phyloP scores from a whole-genome alignment of 2,888 invertebrate genomes.

The Rhamnusium bicolor region DNA sequence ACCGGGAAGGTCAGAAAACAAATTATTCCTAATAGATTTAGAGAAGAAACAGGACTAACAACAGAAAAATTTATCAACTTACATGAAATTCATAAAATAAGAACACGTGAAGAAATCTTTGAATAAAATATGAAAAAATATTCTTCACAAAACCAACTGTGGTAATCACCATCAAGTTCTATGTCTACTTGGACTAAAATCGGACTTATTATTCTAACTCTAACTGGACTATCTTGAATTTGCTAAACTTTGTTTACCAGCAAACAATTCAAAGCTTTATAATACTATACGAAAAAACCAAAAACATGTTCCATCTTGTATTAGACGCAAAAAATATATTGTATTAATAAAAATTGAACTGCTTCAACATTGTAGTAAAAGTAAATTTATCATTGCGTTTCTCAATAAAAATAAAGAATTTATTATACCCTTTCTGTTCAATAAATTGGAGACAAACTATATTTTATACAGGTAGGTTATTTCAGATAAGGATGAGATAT shows the following conservation, averaged over 20 bases:
- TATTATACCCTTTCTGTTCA: neutral
- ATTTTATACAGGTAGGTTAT: neutral
- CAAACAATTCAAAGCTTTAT: neutral
- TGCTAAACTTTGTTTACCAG: neutral
- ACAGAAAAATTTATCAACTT: no score
- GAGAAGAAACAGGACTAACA: no score
- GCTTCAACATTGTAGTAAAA: no score
- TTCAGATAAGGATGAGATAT: neutral
- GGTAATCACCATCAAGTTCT: neutral
- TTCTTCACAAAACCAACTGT: neutral
- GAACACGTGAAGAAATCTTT: no score
- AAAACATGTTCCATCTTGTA: neutral
- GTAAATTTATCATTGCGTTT: neutral
- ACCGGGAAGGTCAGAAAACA: no score
- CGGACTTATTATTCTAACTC: neutral
- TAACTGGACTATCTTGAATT: neutral
- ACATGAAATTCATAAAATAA: no score
- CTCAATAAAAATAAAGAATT: neutral
- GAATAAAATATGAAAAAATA: no score
- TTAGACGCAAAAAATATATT: neutral
- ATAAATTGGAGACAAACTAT: neutral
- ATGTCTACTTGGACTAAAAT: neutral
- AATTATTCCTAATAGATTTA: no score
- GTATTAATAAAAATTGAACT: no score
- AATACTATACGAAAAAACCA: neutral